Conservation (phyloP, 2,888 invertebrate genomes). For the Masnerella sp. region DNA sequence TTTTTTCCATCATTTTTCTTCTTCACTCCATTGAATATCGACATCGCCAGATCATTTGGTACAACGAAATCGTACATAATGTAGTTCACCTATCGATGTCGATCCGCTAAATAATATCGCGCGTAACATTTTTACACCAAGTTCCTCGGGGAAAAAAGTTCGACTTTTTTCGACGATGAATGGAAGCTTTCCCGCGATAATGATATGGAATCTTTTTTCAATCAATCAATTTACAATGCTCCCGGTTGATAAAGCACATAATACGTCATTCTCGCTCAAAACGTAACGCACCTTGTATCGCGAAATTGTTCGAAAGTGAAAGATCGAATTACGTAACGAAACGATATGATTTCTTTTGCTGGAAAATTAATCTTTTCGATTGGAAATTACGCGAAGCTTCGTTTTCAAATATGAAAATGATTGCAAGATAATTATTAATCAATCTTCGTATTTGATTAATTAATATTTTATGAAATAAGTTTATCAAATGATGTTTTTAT, state of each 20-base stretch:
- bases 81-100: background rate
- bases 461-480: too few relatives aligned
- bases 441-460: too few relatives aligned
- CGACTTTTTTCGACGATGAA: slow-evolving; percentile 7
- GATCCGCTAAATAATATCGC: slow-evolving; percentile 8
- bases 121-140: slow-evolving; percentile 12
- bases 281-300: slow-evolving; percentile 2
- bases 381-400: too few relatives aligned
- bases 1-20: slow-evolving; percentile 24
- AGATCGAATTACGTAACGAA: slow-evolving; percentile 15
- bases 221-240: slow-evolving; percentile 45
- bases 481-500: too few relatives aligned
- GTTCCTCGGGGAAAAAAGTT: slow-evolving; percentile 3
- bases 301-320: slow-evolving; percentile 14
- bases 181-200: slow-evolving; percentile 27
- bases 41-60: slow-evolving; percentile 11
- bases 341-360: background rate
- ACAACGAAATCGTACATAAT: background rate
- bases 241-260: slow-evolving; percentile 29
- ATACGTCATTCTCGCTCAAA: slow-evolving; percentile 38
- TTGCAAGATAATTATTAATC: too few relatives aligned
- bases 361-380: too few relatives aligned
- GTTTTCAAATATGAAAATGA: too few relatives aligned
- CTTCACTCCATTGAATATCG: slow-evolving; percentile 19
- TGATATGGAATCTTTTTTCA: slow-evolving; percentile 45